A percentile compares a stretch with the other conserved stretches of the same genome.
phyloP scores from a whole-genome alignment of 2,113 vertebrate genomes.

The Gavialis gangeticus region DNA sequence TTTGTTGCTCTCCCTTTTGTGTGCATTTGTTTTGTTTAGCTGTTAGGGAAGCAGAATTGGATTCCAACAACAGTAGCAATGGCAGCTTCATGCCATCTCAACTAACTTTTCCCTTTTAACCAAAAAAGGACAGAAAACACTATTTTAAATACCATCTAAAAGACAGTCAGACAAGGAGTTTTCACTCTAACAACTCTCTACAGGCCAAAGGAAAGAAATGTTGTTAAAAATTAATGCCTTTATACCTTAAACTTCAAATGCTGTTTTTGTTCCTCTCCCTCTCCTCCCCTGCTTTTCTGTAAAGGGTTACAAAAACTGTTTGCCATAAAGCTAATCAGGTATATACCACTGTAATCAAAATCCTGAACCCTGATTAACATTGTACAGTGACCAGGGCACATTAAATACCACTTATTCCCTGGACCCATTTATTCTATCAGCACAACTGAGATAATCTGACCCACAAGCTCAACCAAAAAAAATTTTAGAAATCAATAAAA shows the following conservation, averaged over 20 bases:
- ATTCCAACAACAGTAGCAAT: background rate
- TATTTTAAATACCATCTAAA: no score
- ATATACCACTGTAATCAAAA: no score
- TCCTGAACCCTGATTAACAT: no score
- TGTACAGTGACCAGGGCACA: background rate
- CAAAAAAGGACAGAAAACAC: background rate
- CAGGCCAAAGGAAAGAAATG: no score
- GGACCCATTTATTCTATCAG: background rate
- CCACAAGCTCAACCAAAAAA: no score
- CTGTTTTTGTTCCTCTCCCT: background rate
- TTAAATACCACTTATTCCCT: background rate
- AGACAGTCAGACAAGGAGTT: no score
- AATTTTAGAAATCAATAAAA: no score
- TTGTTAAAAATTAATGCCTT: no score
- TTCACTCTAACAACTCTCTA: no score
- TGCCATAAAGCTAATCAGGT: no score
- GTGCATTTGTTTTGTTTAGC: background rate
- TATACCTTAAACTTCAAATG: background rate
- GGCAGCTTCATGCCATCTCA: rapidly evolving
- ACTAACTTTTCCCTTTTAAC: background rate
- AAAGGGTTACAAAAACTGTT: background rate
- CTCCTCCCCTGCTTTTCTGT: background rate
- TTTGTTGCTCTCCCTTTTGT: background rate
- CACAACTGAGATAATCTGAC: no score
- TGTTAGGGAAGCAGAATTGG: background rate